phyloP scores from a whole-genome alignment of 2,113 vertebrate genomes.

The Amblyopsis rosae region DNA sequence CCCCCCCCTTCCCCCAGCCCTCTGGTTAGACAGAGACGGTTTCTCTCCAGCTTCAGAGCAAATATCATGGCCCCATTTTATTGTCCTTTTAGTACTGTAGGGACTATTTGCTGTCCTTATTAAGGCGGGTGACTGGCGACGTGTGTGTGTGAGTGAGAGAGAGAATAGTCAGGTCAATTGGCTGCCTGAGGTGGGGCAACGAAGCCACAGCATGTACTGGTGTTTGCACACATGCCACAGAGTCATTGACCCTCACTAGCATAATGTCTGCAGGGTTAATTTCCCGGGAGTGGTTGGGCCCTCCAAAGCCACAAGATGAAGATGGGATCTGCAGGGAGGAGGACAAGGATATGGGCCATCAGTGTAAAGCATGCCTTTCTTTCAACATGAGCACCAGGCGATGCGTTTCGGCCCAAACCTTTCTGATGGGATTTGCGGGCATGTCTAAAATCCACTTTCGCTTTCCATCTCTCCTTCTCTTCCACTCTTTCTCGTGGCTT shows the following conservation, averaged over 20 bases:
- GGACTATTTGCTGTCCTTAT: slow-evolving; percentile 66
- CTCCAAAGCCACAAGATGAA: slow-evolving; percentile 40
- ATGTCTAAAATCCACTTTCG: slow-evolving; percentile 63
- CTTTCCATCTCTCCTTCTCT: slow-evolving; percentile 14
- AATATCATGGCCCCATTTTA: slow-evolving; percentile 53
- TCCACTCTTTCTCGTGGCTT: slow-evolving; percentile 46
- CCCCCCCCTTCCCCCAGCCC: slow-evolving; percentile 48
- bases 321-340: slow-evolving; percentile 19
- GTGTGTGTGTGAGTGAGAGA: not conserved
- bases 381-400: slow-evolving; percentile 38
- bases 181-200: slow-evolving; percentile 48
- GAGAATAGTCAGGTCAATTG: slow-evolving; percentile 11
- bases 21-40: slow-evolving; percentile 41
- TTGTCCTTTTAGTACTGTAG: slow-evolving; percentile 53
- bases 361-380: slow-evolving; percentile 39
- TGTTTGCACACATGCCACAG: slow-evolving; percentile 71
- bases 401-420: slow-evolving; percentile 57
- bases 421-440: slow-evolving; percentile 67
- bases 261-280: slow-evolving; percentile 72
- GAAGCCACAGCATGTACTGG: slow-evolving; percentile 47
- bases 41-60: slow-evolving; percentile 47
- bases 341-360: slow-evolving; percentile 6
- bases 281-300: slow-evolving; percentile 50
- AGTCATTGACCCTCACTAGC: slow-evolving; percentile 64
- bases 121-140: slow-evolving; percentile 60